A percentile compares a stretch with the other conserved stretches of the same genome.
These are phyloP conservation scores for Dicrostonyx torquatus DNA, from an alignment of 2,797 vertebrate genomes.

Conservation along the genomic window DNA sequence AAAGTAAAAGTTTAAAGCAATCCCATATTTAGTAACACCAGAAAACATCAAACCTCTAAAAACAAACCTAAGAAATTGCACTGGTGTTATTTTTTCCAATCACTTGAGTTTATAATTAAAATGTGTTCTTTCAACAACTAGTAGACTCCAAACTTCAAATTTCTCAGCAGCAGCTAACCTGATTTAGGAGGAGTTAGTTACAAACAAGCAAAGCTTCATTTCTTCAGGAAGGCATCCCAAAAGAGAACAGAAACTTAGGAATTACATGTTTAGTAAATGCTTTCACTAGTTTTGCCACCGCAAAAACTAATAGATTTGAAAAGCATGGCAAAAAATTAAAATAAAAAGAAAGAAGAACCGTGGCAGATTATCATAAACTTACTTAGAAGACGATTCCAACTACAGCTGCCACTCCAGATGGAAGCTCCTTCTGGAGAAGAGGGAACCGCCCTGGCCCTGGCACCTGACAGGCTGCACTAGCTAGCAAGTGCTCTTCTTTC, in stretches of 20 bases:
- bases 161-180: not conserved
- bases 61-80: constrained; percentile 18
- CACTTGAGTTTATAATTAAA: not conserved
- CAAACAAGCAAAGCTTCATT: not conserved
- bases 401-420: constrained; percentile 35
- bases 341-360: not conserved
- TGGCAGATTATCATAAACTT: constrained; percentile 26
- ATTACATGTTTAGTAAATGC: not conserved
- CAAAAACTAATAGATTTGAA: constrained; percentile 34
- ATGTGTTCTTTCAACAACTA: not conserved
- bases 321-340: not conserved
- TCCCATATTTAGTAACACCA: not conserved
- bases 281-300: not conserved
- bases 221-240: not conserved
- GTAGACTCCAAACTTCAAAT: not conserved
- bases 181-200: not conserved
- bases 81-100: not conserved
- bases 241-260: constrained; percentile 11
- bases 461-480: constrained; percentile 11
- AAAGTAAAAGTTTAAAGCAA: constrained; percentile 55
- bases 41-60: constrained; percentile 58
- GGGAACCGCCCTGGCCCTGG: not conserved
- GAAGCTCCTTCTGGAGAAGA: not conserved
- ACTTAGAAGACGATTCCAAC: constrained; percentile 31
- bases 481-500: constrained; percentile 43